phyloP scores from a whole-genome alignment of 2,888 invertebrate genomes.

The Syrista parreyssii region DNA sequence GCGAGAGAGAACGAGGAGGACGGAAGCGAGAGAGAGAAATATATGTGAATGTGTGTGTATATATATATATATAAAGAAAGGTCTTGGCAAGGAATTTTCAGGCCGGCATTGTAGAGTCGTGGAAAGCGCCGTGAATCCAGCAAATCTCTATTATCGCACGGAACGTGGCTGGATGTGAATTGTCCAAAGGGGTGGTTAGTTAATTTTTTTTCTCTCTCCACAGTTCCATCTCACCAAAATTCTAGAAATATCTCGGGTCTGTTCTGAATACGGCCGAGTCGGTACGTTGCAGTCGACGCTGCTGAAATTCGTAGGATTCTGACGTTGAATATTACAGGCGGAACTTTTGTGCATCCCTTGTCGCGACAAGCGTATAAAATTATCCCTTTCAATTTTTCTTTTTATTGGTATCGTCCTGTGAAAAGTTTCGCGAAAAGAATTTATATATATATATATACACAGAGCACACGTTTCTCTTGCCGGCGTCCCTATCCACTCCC shows the following conservation, averaged over 20 bases:
- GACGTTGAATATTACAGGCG: neutral
- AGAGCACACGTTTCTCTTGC: neutral
- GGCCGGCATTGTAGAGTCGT: neutral
- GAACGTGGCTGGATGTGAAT: neutral
- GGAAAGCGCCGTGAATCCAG: neutral
- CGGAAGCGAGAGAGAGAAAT: slow-evolving; percentile 12
- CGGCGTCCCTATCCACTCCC: neutral
- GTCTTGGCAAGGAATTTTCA: slow-evolving; percentile 7
- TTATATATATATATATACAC: neutral
- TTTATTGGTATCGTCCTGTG: neutral
- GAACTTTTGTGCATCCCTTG: neutral
- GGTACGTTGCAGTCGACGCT: neutral
- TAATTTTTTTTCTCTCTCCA: neutral
- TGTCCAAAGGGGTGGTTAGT: neutral
- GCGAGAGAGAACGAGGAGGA: slow-evolving; percentile 8
- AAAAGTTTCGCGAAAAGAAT: neutral
- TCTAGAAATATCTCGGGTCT: neutral
- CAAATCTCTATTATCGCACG: slow-evolving; percentile 7
- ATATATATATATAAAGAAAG: neutral
- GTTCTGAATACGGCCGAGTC: neutral
- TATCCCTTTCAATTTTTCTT: neutral
- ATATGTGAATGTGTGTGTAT: neutral
- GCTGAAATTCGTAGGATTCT: neutral
- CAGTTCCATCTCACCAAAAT: neutral
- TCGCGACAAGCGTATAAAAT: neutral